A percentile compares a stretch with the other conserved stretches of the same genome.
These are phyloP conservation scores for Cromileptes altivelis DNA, from an alignment of 2,113 vertebrate genomes.

Conservation along the genomic window DNA sequence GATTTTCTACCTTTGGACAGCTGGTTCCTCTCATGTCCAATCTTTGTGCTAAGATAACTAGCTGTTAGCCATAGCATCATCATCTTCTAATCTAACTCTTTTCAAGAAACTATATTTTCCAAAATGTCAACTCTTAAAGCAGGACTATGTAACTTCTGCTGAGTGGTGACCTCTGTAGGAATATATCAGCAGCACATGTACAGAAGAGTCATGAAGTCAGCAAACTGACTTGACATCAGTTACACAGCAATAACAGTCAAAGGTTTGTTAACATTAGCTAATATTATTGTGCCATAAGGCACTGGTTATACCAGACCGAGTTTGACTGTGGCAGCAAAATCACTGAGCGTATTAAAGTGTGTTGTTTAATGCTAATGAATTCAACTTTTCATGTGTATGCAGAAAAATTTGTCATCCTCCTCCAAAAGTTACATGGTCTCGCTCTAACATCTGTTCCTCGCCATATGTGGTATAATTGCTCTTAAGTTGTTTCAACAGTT, in stretches of 20 bases:
- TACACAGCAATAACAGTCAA: neutral
- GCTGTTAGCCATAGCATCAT: too few species aligned
- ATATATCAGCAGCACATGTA: neutral
- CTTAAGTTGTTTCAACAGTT: conserved; percentile 27
- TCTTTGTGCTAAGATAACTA: too few species aligned
- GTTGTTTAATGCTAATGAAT: neutral
- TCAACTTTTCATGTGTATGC: neutral
- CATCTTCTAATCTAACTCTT: too few species aligned
- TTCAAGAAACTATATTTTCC: too few species aligned
- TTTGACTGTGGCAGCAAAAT: neutral
- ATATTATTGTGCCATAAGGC: neutral
- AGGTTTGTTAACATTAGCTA: neutral
- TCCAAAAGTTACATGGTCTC: too few species aligned
- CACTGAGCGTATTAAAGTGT: neutral
- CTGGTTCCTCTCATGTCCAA: too few species aligned
- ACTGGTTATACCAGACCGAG: neutral
- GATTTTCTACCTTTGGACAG: too few species aligned
- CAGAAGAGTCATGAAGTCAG: neutral
- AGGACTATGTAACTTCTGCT: neutral
- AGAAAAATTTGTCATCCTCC: neutral
- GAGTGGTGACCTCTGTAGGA: neutral
- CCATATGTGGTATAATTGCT: neutral
- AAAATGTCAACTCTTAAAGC: neutral
- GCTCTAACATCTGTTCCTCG: neutral
- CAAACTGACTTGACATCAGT: neutral